Base-by-base conservation (phyloP, 1,140 invertebrate species). In the Scylla paramamosain region DNA sequence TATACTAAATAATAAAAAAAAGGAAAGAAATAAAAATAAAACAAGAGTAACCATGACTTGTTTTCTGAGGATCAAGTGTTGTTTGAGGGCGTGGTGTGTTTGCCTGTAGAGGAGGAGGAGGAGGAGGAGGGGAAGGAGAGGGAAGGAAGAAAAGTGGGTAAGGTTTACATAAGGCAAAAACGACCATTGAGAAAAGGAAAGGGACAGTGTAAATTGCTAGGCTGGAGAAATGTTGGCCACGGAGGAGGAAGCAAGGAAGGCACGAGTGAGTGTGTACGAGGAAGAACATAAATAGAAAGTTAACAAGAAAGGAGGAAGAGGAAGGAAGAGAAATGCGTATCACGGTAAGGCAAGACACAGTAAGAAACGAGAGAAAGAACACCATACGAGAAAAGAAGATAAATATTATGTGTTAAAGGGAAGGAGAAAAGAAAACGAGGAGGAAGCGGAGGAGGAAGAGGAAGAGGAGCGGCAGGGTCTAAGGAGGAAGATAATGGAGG, bases 71-170 rank as follows among this genome's bases (percentile, higher is more conserved):
- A 7, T 2, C 67, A n/a, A 77, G 67, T 77, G 67, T n/a, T 77
- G 67, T 77, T 2, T 77, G 67, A 77, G 67, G 67, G 67, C n/a
- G 67, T 77, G 67, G 67, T n/a, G n/a, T 77, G 67, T 77, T 77
- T 77, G 67, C 8, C 67, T n/a, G 67, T 12, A 77, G 67, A 77
- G 67, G 91, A 45, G 91, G 31, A 32, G n/a, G 91, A 84, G 91
- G 28, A 52, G 28, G 89, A 84, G 77, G 83, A 82, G 28, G 91
- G 46, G 91, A 46, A 32, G 67, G 90, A 32, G 48, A 67, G 59
- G 67, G 25, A 77, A 77, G 67, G 67, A 77, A 77, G 67, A 3
- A 77, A 77, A 77, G 67, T 77, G 67, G 67, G 25, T 77, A 77
- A 3, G 0, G 67, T 77, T 25, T 25, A 77, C 67, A 77, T 77